Percentiles rank a stretch among this genome's conserved stretches.
phyloP scores from a whole-genome alignment of 2,113 vertebrate species.

The Brachyhypopomus gauderio region DNA sequence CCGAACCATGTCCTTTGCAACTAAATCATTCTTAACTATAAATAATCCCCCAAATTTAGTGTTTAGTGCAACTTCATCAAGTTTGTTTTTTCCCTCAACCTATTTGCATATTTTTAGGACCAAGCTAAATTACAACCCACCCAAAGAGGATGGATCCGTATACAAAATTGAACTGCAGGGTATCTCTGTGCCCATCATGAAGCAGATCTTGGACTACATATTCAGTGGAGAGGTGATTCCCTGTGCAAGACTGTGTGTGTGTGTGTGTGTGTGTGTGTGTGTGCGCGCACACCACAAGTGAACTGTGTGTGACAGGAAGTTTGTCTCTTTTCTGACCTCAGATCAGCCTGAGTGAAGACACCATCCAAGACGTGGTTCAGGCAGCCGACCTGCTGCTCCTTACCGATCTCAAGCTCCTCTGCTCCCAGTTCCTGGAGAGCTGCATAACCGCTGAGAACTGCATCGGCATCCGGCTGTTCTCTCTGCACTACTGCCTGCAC shows the following conservation, averaged over 20 bases:
- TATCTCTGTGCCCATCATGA: conserved; percentile 92
- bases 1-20: no score
- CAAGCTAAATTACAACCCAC: conserved; percentile 97
- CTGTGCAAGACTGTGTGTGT: neutral
- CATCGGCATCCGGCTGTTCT: conserved; percentile 95
- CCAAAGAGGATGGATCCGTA: conserved; percentile 91
- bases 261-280: no score
- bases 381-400: conserved; percentile 95
- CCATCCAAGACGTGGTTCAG: conserved; percentile 96
- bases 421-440: conserved; percentile 96
- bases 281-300: no score
- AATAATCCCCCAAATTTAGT: no score
- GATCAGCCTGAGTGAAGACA: conserved; percentile 94
- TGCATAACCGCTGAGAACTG: conserved; percentile 97
- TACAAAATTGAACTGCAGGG: conserved; percentile 97
- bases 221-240: conserved; percentile 92
- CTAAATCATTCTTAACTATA: no score
- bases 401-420: conserved; percentile 93
- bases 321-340: conserved; percentile 58
- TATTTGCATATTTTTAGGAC: conserved; percentile 75
- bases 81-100: neutral
- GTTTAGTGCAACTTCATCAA: neutral
- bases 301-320: no score
- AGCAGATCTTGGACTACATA: conserved; percentile 96
- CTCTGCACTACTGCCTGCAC: conserved; percentile 93